phyloP scores from a whole-genome alignment of 2,888 invertebrate species.

The Scaptomyza reducta region DNA sequence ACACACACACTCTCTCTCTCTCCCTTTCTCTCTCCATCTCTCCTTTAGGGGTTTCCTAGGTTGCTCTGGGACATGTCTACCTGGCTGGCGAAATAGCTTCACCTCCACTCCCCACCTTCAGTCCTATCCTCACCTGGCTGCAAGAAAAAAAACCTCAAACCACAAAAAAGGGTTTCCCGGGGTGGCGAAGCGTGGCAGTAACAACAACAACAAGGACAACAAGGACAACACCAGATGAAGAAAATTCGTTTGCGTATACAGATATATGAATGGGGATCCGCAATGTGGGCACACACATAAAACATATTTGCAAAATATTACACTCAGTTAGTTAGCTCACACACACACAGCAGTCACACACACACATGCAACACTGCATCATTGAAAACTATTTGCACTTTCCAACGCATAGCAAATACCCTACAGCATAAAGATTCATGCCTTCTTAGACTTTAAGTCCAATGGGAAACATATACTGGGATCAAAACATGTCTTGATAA shows the following conservation, averaged over 20 bases:
- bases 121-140: not conserved
- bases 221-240: constrained; percentile 26
- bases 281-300: constrained; percentile 64
- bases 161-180: constrained; percentile 13
- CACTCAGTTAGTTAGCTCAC: constrained; percentile 62
- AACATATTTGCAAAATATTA: constrained; percentile 73
- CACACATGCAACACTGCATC: constrained; percentile 14
- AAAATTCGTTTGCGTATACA: constrained; percentile 35
- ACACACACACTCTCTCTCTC: no score
- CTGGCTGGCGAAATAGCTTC: constrained; percentile 18
- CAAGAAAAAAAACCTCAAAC: not conserved
- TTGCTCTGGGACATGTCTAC: constrained; percentile 53
- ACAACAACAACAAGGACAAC: constrained; percentile 27
- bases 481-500: no score
- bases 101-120: not conserved
- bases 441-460: no score
- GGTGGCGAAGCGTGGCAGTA: constrained; percentile 57
- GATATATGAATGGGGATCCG: constrained; percentile 35
- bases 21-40: not conserved
- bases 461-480: no score
- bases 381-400: constrained; percentile 25
- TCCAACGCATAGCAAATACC: constrained; percentile 16
- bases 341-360: constrained; percentile 3
- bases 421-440: constrained; percentile 1
- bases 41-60: constrained; percentile 8